Evolutionary conservation across 2,888 invertebrate genomes (phyloP), one percentile per base, ranked within the genome.

Genomic region (Anorthoa munda): DNA sequence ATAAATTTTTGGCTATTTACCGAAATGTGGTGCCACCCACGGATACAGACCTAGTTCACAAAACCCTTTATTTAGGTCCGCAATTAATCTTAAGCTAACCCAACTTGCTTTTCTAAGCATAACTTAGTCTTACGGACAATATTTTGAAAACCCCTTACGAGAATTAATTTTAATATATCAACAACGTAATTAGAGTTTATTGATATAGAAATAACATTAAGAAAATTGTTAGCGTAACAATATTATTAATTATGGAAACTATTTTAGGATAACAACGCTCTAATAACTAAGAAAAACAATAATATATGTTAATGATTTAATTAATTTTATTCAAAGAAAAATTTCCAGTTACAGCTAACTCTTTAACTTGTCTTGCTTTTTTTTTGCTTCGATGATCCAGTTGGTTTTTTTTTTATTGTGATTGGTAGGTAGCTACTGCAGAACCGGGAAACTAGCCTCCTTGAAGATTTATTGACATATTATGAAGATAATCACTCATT

Each of bases 101-200:
- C 58, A 51, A 75, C 50, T 66, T 53, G 15, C 15, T 58, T 67
- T 53, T 66, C 64, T 12, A 56, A 65, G 39, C 61, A 46, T 48
- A 77, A 64, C 31, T 72, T 48, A n/a, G 18, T 70, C 23, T 53
- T 18, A 50, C 11, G 0, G 17, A 39, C 13, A 63, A 81, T 81
- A 72, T 80, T 81, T 77, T 69, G 61, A 39, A 77, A 81, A 72
- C 77, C 50, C 46, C 72, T 81, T 26, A 2, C 5, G 61, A 70
- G 18, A 66, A 81, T 56, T 23, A n/a, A 31, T 53, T 68, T 48
- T 15, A 48, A 65, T 21, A 76, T 76, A 72, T 56, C 23, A 68
- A 26, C 18, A 15, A 64, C 45, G 13, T 61, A 4, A 1, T 21
- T 18, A 45, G 9, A 48, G 39, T 60, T 48, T 56, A 46, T 66